These are phyloP conservation scores for Stomorhina lunata DNA, from an alignment of 2,888 invertebrate species.

Conservation along the genomic window DNA sequence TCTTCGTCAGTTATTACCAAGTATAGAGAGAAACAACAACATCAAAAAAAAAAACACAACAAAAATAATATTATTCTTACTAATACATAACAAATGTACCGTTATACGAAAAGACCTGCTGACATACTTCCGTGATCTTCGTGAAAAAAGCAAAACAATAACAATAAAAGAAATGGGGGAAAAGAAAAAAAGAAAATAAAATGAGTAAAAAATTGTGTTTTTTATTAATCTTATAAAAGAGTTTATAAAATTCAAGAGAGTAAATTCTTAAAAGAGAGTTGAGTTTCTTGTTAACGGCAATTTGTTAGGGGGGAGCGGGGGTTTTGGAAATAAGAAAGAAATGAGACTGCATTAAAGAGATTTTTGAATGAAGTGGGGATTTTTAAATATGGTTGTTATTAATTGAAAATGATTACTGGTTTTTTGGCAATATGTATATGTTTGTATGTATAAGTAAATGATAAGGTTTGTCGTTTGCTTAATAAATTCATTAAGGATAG, in stretches of 20 bases:
- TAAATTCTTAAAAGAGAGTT: no score
- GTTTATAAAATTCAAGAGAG: not conserved
- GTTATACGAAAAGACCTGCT: constrained; percentile 80
- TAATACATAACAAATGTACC: constrained; percentile 73
- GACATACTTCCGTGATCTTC: constrained; percentile 79
- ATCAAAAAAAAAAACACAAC: constrained; percentile 24
- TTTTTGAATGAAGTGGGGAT: no score
- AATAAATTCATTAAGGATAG: no score
- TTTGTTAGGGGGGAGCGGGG: not conserved
- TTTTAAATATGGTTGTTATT: no score
- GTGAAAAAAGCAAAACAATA: constrained; percentile 49
- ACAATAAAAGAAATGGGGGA: constrained; percentile 44
- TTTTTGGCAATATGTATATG: no score
- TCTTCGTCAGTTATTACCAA: constrained; percentile 31
- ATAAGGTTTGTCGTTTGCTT: no score
- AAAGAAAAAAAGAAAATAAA: not conserved
- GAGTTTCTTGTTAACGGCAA: no score
- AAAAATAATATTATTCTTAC: constrained; percentile 20
- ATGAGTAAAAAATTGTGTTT: constrained; percentile 21
- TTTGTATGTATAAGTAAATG: no score
- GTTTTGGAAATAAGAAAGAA: no score
- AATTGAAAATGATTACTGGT: no score
- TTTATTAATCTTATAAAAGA: not conserved
- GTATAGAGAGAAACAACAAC: constrained; percentile 37
- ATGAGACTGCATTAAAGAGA: no score